Conservation (phyloP, 2,888 invertebrate species). For the Cephus nigrinus region DNA sequence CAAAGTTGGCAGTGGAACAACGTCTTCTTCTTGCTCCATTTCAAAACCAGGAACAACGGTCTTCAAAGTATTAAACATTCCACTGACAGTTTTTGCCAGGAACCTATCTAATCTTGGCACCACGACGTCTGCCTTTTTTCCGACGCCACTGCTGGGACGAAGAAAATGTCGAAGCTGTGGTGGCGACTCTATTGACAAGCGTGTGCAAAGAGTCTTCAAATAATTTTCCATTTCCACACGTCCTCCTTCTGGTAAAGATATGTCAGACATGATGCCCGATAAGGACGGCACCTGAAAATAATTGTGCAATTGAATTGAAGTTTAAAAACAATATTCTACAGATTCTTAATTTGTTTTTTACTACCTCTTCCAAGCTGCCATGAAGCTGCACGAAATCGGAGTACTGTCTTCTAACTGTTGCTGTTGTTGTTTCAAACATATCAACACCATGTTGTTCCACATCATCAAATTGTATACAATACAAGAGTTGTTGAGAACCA, state of each 20-base stretch:
- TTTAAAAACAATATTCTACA: background rate
- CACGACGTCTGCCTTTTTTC: conserved; percentile 68
- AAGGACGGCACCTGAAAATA: conserved; percentile 43
- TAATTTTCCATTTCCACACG: conserved; percentile 56
- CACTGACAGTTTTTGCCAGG: conserved; percentile 82
- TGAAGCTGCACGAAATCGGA: conserved; percentile 57
- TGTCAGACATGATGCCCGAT: conserved; percentile 45
- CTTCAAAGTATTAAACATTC: conserved; percentile 81
- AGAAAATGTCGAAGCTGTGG: conserved; percentile 56
- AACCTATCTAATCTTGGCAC: conserved; percentile 71
- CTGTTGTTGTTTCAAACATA: conserved; percentile 57
- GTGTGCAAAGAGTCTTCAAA: conserved; percentile 51
- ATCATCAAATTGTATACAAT: conserved; percentile 61
- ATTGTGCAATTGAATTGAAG: background rate
- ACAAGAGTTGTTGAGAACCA: conserved; percentile 59
- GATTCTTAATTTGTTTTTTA: background rate
- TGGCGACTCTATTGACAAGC: conserved; percentile 51
- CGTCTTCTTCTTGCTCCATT: conserved; percentile 60
- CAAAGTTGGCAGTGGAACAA: conserved; percentile 47
- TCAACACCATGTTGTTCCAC: conserved; percentile 58
- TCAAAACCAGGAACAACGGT: conserved; percentile 75
- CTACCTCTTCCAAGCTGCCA: conserved; percentile 52
- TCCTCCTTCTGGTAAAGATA: conserved; percentile 57
- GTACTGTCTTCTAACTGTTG: conserved; percentile 57
- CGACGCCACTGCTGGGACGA: conserved; percentile 55